Evolutionary conservation across 2,888 invertebrate species (phyloP).

Genomic region (Troglohyphantes excavatus): DNA sequence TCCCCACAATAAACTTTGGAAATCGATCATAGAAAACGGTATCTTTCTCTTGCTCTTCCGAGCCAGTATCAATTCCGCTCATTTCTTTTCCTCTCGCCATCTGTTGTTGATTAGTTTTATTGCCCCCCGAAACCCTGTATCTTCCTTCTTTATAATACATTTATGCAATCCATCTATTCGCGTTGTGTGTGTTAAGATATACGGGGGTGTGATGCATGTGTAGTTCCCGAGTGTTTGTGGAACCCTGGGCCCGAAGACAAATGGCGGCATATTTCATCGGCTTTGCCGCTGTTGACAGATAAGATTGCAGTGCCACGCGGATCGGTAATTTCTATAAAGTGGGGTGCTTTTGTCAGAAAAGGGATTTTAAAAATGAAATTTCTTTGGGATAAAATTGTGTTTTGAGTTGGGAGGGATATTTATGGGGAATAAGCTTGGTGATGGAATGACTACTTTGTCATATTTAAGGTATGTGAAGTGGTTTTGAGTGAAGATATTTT

Average conservation of each 20-base stretch:
- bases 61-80: constrained; percentile 2
- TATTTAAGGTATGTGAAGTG: background rate
- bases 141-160: constrained; percentile 56
- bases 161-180: constrained; percentile 55
- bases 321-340: background rate
- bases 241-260: constrained; percentile 20
- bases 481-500: background rate
- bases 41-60: background rate
- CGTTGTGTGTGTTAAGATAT: constrained; percentile 1
- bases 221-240: background rate
- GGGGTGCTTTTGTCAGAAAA: background rate
- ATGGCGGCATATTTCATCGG: constrained; percentile 26
- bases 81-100: background rate
- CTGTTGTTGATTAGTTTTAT: constrained; percentile 53
- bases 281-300: background rate
- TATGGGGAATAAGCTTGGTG: background rate
- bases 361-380: background rate
- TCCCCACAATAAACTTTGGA: background rate
- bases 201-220: constrained; percentile 33
- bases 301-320: constrained; percentile 23
- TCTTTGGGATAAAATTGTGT: background rate
- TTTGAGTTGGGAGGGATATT: background rate
- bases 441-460: background rate
- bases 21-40: background rate
- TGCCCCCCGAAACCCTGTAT: background rate